Evolutionary conservation across 1,140 invertebrate species (phyloP), one percentile per base, ranked within the genome.

Genomic region (Cephus cinctus): DNA sequence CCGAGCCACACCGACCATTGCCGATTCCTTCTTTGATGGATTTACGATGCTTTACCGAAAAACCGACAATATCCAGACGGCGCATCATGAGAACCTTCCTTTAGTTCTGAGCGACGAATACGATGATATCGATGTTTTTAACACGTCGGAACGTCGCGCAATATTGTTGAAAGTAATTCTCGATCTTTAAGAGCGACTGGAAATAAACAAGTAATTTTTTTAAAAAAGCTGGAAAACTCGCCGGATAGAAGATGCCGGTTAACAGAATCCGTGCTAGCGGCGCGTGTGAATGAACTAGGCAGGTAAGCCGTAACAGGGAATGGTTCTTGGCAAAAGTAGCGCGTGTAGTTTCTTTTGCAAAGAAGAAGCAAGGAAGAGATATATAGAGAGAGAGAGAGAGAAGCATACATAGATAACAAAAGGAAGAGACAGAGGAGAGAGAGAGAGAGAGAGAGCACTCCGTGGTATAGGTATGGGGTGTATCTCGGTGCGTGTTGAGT

Each of bases 1-100:
- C n/a, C n/a, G n/a, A n/a, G n/a, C n/a, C n/a, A n/a, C n/a, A n/a
- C n/a, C n/a, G n/a, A n/a, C 25, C 6, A 27, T 27, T 27, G 6
- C 25, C 25, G 25, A 56, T 59, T 61, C 50, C 56, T 47, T 55
- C 49, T 57, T 59, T 62, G 65, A 65, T 62, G 53, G 57, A 67
- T 67, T 67, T 67, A 67, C 61, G 56, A 64, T 51, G n/a, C n/a
- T n/a, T n/a, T n/a, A n/a, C n/a, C n/a, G n/a, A n/a, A n/a, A n/a
- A n/a, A n/a, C n/a, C n/a, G n/a, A n/a, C n/a, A n/a, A 50, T 50
- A 50, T 39, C 43, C 40, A 48, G 38, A 22, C 27, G 31, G 27
- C 30, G 23, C 15, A n/a, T 3, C 21, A 42, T 23, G 32, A 52
- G 36, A 15, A n/a, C 36, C 18, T 34, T 14, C 19, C 44, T n/a